Base-by-base conservation (phyloP, 2,113 vertebrate genomes). In the Phrynocephalus versicolor region DNA sequence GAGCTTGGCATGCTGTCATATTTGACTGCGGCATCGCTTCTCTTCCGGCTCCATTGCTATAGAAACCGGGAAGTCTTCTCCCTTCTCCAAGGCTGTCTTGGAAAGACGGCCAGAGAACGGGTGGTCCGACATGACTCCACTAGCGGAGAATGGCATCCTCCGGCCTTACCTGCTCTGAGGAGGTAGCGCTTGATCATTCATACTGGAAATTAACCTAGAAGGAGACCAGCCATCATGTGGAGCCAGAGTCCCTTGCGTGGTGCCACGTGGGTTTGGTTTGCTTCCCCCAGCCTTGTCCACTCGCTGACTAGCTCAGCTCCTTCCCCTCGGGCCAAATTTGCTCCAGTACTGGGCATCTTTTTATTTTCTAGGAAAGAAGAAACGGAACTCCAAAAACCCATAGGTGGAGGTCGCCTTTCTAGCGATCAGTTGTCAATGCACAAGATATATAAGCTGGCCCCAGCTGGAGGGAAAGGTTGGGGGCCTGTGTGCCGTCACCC, bases 31-130 rank as follows among this genome's bases (percentile, higher is more conserved):
- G 25, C 19, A 15, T 18, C 39, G 62, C 76, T 79, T 14, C 35
- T 25, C 33, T 72, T 85, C 77, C 72, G 15, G n/a, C 51, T 65
- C 57, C 9, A 35, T 85, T 64, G 67, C 76, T 80, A 67, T 84
- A 57, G 74, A 69, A 80, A 85, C 57, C 23, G 67, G 45, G 18
- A 33, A 3, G 55, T n/a, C n/a, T 71, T 35, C 37, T 70, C 55
- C 14, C 14, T 73, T 69, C 13, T 72, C 27, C 64, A 69, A 21
- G 25, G 57, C 45, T 58, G 13, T 37, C 16, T 16, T 62, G 69
- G 78, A 30, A 23, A 73, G 69, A 12, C 57, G 35, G 13, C 62
- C 9, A 57, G 33, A n/a, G 18, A 30, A 25, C 5, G 23, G n/a
- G 23, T 55, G 27, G 41, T 39, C 75, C 62, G 3, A 30, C 45